Base-by-base conservation (phyloP, 2,888 invertebrate genomes). In the Mythimna albipuncta region DNA sequence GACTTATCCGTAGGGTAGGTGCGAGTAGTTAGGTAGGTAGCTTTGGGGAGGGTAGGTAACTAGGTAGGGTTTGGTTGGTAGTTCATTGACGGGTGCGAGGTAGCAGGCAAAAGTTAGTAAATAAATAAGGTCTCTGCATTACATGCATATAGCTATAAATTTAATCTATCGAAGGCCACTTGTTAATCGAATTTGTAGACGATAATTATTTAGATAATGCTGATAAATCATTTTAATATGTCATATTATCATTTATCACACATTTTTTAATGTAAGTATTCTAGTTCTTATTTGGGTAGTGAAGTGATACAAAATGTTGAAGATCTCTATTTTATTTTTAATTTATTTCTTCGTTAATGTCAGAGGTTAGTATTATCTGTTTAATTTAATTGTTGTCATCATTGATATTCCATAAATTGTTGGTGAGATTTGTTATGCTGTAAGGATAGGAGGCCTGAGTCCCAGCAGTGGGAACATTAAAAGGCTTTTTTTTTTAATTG, bases 301-400 rank as follows among this genome's bases (percentile, higher is more conserved):
- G 47, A 50, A 63, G 57, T 61, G 55, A 21, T 13, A 64, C 35
- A 85, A 82, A 67, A 86, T 79, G 80, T 64, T 71, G 35, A 89
- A 88, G 82, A 69, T 86, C 55, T 79, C 77, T 66, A 59, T 89
- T 71, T 72, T 89, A 77, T 86, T 89, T 75, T 64, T 90, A 79
- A 77, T 88, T 82, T 87, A 76, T 81, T 81, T 86, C 41, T 66
- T 90, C 35, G 72, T 81, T 47, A 63, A 78, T 68, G 84, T 80
- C 19, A 81, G 83, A 75, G 92, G 93, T 92, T 72, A 87, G 91
- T 65, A 47, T 47, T 47, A 11, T 7, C 19, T 41, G 6, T 7
- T 52, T 58, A 26, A 38, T 62, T 47, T 16, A 44, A 4, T 16
- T 9, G 38, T 38, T 9, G 9, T 7, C 38, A 38, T 38, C 26